Evolutionary conservation across 2,888 invertebrate genomes (phyloP).

Genomic region (Stenichneumon culpator): DNA sequence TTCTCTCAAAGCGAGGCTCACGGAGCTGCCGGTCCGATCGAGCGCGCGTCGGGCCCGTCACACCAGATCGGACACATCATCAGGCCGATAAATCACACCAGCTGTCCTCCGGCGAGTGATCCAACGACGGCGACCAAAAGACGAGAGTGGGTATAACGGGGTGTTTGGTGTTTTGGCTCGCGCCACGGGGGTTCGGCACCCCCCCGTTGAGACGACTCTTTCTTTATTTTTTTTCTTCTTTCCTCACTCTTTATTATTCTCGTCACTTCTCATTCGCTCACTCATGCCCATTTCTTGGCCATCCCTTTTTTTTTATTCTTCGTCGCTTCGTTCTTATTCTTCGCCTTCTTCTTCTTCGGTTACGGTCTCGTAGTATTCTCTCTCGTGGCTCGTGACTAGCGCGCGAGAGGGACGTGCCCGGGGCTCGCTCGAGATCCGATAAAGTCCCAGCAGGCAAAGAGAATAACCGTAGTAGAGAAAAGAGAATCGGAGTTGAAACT

Average conservation of each 20-base stretch:
- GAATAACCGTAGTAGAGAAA: slow-evolving; percentile 29
- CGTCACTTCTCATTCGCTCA: slow-evolving; percentile 44
- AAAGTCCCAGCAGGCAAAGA: slow-evolving; percentile 31
- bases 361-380: neutral
- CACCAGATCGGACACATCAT: slow-evolving; percentile 77
- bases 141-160: slow-evolving; percentile 71
- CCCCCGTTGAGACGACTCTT: slow-evolving; percentile 72
- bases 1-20: slow-evolving; percentile 4
- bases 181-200: slow-evolving; percentile 80
- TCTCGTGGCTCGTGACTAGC: slow-evolving; percentile 48
- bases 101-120: slow-evolving; percentile 48
- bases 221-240: slow-evolving; percentile 47
- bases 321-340: neutral
- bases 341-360: neutral
- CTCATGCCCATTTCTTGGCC: slow-evolving; percentile 25
- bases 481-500: slow-evolving; percentile 34
- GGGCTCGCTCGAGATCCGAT: slow-evolving; percentile 39
- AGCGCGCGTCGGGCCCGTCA: slow-evolving; percentile 60
- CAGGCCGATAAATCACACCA: slow-evolving; percentile 81
- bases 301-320: neutral
- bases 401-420: slow-evolving; percentile 33
- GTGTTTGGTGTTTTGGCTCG: slow-evolving; percentile 82
- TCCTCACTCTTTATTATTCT: slow-evolving; percentile 35
- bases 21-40: slow-evolving; percentile 22
- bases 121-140: slow-evolving; percentile 25